These are phyloP conservation scores for Aurelia aurita DNA, from an alignment of 30 jellyfish, hydroid and myxozoan genomes.

Conservation along the genomic window DNA sequence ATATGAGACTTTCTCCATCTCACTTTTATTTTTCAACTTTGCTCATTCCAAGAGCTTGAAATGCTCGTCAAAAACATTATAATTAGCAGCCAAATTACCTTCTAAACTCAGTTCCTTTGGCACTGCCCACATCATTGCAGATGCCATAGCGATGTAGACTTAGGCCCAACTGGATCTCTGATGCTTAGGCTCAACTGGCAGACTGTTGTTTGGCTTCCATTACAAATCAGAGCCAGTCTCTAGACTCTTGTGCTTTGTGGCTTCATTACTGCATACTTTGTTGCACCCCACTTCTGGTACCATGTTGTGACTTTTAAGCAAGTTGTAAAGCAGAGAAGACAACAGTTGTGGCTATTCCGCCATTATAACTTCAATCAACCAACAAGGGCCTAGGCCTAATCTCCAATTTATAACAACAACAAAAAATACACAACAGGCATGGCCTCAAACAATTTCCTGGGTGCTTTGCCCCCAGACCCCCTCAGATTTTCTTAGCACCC, in stretches of 20 bases:
- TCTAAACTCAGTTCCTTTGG: conserved; percentile 34
- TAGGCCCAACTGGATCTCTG: not conserved
- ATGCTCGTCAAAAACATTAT: conserved; percentile 18
- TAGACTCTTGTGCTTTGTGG: not conserved
- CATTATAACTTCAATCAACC: too few relatives aligned
- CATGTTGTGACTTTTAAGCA: too few relatives aligned
- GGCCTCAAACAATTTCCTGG: too few relatives aligned
- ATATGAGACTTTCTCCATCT: conserved; percentile 25
- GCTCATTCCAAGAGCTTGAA: conserved; percentile 36
- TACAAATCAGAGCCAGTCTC: too few relatives aligned
- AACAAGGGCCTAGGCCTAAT: too few relatives aligned
- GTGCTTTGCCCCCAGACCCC: too few relatives aligned
- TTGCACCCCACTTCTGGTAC: conserved; percentile 32
- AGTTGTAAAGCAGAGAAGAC: too few relatives aligned
- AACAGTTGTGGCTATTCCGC: too few relatives aligned
- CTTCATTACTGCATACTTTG: not conserved
- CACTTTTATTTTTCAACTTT: conserved; percentile 1
- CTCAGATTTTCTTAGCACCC: too few relatives aligned
- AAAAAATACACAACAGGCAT: too few relatives aligned
- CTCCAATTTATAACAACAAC: too few relatives aligned
- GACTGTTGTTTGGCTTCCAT: too few relatives aligned
- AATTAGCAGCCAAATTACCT: conserved; percentile 34
- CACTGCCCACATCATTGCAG: conserved; percentile 47
- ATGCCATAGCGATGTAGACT: conserved; percentile 8
- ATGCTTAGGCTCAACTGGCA: not conserved